These are phyloP conservation scores for Gasteruption jaculator DNA, from an alignment of 2,888 invertebrate species.

Conservation along the genomic window DNA sequence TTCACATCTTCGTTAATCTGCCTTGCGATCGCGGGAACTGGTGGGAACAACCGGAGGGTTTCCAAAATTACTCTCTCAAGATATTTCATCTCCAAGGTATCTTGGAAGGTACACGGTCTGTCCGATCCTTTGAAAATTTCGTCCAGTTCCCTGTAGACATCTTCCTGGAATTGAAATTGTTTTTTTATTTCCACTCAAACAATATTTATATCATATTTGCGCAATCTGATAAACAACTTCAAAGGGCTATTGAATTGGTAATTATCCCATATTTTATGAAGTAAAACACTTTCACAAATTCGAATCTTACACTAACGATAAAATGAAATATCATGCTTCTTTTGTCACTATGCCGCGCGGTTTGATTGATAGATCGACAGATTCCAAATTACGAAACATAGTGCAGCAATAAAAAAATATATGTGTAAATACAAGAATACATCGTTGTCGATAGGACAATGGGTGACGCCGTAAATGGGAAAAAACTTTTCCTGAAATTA, in stretches of 20 bases:
- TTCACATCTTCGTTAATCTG: conserved; percentile 68
- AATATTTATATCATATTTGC: neutral
- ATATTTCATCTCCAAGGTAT: conserved; percentile 83
- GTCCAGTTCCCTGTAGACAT: conserved; percentile 69
- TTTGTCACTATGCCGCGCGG: no score
- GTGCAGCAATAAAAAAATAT: conserved; percentile 2
- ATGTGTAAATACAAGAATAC: neutral
- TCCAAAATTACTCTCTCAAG: conserved; percentile 78
- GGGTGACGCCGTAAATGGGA: conserved; percentile 66
- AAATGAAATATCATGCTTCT: no score
- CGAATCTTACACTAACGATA: no score
- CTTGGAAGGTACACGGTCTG: conserved; percentile 73
- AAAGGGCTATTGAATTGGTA: no score
- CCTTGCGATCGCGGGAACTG: conserved; percentile 74
- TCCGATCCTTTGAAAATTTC: conserved; percentile 73
- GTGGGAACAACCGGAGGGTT: conserved; percentile 74
- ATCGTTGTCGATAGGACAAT: no score
- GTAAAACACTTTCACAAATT: conserved; percentile 6
- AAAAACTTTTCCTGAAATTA: conserved; percentile 62
- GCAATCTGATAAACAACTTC: neutral
- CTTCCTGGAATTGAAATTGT: conserved; percentile 49
- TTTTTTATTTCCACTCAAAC: neutral
- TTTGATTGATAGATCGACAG: no score
- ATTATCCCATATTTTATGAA: neutral
- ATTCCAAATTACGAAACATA: no score